Evolutionary conservation across 2,888 invertebrate genomes (phyloP).

Genomic region (Argyresthia goedartella): DNA sequence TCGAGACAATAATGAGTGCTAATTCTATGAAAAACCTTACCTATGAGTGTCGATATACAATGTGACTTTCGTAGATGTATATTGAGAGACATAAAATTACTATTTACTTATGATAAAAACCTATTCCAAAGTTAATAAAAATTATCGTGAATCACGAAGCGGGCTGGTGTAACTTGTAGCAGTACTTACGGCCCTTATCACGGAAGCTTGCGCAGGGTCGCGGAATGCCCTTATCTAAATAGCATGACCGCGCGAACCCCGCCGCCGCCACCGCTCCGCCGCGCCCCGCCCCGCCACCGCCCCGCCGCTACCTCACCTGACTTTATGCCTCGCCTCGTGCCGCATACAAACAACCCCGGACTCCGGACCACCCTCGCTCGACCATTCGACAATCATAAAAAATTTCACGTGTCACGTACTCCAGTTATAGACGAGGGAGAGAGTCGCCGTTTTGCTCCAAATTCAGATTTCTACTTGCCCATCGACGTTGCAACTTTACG

Average conservation of each 20-base stretch:
- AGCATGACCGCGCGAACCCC: conserved; percentile 59
- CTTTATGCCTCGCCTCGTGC: conserved; percentile 58
- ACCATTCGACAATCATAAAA: conserved; percentile 43
- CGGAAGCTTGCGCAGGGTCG: conserved; percentile 26
- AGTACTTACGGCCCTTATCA: conserved; percentile 29
- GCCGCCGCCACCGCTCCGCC: conserved; percentile 46
- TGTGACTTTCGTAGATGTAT: too few relatives aligned
- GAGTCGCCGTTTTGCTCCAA: conserved; percentile 20
- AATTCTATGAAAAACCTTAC: too few relatives aligned
- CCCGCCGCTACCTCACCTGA: conserved; percentile 46
- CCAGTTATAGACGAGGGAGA: conserved; percentile 18
- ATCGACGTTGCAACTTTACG: conserved; percentile 22
- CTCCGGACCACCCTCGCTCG: conserved; percentile 26
- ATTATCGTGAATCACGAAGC: neutral
- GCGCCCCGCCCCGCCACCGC: too few relatives aligned
- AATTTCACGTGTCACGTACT: conserved; percentile 16
- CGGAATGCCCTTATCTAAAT: conserved; percentile 62
- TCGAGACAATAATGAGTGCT: too few relatives aligned
- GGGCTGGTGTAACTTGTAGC: neutral
- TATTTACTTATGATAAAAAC: too few relatives aligned
- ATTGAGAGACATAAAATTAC: too few relatives aligned
- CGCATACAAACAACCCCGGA: conserved; percentile 51
- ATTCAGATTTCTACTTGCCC: neutral
- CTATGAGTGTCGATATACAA: too few relatives aligned
- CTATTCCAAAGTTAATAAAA: neutral